Percentiles rank a stretch among this genome's conserved stretches.
Conservation (phyloP, 2,888 invertebrate species). For the Antheraea assamensis region DNA sequence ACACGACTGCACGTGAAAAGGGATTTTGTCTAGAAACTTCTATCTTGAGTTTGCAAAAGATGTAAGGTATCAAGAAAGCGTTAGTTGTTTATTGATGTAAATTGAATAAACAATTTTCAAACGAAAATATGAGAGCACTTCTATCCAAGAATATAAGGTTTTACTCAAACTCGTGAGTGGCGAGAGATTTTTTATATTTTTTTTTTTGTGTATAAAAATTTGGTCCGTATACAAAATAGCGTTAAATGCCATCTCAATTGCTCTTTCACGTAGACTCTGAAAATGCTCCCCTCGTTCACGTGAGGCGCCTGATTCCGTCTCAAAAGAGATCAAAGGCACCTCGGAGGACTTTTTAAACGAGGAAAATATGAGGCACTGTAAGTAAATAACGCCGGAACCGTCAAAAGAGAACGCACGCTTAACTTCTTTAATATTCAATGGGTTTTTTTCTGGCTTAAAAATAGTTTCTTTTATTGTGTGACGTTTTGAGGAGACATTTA, state of each 20-base stretch:
- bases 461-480: constrained; percentile 11
- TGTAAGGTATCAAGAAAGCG: not conserved
- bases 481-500: not conserved
- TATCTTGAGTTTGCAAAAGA: not conserved
- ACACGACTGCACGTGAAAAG: constrained; percentile 22
- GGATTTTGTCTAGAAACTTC: not conserved
- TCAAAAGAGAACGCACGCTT: constrained; percentile 36
- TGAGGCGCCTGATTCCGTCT: constrained; percentile 28
- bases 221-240: not conserved
- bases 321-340: constrained; percentile 31
- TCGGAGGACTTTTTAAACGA: constrained; percentile 31
- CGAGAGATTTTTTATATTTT: not conserved
- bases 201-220: constrained; percentile 5
- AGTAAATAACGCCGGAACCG: constrained; percentile 39
- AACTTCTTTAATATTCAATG: constrained; percentile 20
- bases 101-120: not conserved
- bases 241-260: constrained; percentile 8
- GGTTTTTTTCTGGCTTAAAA: constrained; percentile 10
- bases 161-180: not conserved
- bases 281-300: constrained; percentile 10
- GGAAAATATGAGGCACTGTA: constrained; percentile 36
- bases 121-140: not conserved
- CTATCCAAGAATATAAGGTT: too few relatives aligned
- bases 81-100: not conserved
- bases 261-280: not conserved